Conservation (phyloP, 1,140 invertebrate genomes). For the Zophobas atratus region DNA sequence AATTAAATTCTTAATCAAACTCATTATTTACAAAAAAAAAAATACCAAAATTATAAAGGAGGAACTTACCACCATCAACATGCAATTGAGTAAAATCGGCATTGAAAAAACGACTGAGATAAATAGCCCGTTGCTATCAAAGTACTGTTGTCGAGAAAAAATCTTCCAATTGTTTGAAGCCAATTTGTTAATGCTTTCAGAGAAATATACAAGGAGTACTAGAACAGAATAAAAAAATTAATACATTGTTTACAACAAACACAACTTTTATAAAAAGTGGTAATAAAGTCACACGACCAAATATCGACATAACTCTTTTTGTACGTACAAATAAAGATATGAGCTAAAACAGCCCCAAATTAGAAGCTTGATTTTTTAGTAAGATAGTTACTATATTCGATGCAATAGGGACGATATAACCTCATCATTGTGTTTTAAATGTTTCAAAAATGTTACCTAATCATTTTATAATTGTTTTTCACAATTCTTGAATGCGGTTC, state of each 20-base stretch:
- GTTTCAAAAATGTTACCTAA: too few relatives aligned
- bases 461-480: too few relatives aligned
- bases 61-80: constrained; percentile 90
- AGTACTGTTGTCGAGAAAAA: constrained; percentile 93
- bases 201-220: constrained; percentile 90
- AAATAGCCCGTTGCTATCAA: constrained; percentile 93
- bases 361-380: too few relatives aligned
- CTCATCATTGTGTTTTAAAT: too few relatives aligned
- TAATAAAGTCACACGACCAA: too few relatives aligned
- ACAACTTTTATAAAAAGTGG: too few relatives aligned
- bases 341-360: too few relatives aligned
- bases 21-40: constrained; percentile 6
- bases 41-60: constrained; percentile 21
- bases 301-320: too few relatives aligned
- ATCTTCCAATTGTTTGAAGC: constrained; percentile 88
- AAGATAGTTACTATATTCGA: too few relatives aligned
- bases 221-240: constrained; percentile 66
- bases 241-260: neutral
- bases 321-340: too few relatives aligned
- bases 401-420: too few relatives aligned
- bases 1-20: neutral
- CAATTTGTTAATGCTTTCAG: constrained; percentile 90
- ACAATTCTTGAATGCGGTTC: too few relatives aligned
- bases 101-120: constrained; percentile 93
- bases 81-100: constrained; percentile 91